phyloP scores from a whole-genome alignment of 1,140 invertebrate species.

The Diploscapter pachys region DNA sequence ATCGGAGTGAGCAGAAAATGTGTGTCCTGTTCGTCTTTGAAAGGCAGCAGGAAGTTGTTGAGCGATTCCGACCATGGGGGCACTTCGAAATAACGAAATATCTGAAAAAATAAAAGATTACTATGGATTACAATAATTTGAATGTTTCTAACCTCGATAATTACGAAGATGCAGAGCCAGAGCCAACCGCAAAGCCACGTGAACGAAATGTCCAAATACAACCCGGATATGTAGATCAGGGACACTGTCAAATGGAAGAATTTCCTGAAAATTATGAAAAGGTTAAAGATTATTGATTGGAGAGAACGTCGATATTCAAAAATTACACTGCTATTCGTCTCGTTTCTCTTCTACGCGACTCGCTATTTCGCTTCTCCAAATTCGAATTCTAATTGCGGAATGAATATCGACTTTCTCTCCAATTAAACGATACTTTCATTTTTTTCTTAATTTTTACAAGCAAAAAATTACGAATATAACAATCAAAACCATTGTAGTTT shows the following conservation, averaged over 20 bases:
- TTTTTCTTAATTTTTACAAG: conserved; percentile 1
- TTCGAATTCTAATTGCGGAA: no score
- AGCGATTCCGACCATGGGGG: conserved; percentile 27
- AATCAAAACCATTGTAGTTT: no score
- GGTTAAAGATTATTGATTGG: not conserved
- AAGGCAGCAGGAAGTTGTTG: conserved; percentile 23
- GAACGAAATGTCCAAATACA: conserved; percentile 18
- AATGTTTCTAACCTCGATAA: conserved; percentile 5
- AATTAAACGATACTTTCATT: not conserved
- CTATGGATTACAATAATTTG: not conserved
- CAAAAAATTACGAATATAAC: not conserved
- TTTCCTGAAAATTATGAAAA: conserved; percentile 14
- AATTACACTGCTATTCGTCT: no score
- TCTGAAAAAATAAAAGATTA: conserved; percentile 7
- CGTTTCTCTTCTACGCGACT: no score
- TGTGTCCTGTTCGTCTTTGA: conserved; percentile 27
- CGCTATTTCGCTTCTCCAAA: no score
- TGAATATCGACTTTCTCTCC: no score
- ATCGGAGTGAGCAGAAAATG: conserved; percentile 30
- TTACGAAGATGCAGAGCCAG: conserved; percentile 25
- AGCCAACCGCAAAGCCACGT: conserved; percentile 28
- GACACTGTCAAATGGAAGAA: conserved; percentile 33
- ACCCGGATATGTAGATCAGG: conserved; percentile 25
- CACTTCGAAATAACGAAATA: conserved; percentile 29
- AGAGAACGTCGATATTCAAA: not conserved